These are phyloP conservation scores for Elephantulus edwardii DNA, from an alignment of 2,113 vertebrate genomes.

Conservation along the genomic window DNA sequence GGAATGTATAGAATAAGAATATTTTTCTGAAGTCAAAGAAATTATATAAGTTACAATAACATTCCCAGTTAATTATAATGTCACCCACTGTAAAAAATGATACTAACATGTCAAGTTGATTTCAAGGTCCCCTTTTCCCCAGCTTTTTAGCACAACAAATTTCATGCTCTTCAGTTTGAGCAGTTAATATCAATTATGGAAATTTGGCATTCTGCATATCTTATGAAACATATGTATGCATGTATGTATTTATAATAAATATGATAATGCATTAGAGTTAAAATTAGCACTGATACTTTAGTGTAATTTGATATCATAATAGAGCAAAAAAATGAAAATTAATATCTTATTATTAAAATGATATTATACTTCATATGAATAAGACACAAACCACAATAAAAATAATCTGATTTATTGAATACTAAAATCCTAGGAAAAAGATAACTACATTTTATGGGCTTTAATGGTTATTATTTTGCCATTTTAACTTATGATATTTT, in stretches of 20 bases:
- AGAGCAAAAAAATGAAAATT: not conserved
- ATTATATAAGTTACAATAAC: constrained; percentile 64
- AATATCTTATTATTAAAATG: not conserved
- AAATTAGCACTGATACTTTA: constrained; percentile 50
- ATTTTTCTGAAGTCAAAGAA: constrained; percentile 69
- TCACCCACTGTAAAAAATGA: constrained; percentile 59
- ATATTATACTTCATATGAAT: not conserved
- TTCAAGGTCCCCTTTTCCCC: constrained; percentile 74
- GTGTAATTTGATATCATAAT: constrained; percentile 20
- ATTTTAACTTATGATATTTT: not conserved
- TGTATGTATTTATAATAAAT: constrained; percentile 45
- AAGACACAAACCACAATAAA: not conserved
- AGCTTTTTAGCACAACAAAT: constrained; percentile 72
- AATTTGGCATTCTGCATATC: constrained; percentile 74
- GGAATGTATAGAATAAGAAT: constrained; percentile 33
- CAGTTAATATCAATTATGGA: constrained; percentile 59
- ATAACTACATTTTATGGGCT: not conserved
- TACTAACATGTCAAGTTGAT: constrained; percentile 76
- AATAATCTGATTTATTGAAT: not conserved
- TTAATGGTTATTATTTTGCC: not conserved
- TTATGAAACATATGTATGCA: constrained; percentile 42
- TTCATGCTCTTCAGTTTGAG: constrained; percentile 72
- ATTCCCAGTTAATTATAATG: constrained; percentile 68
- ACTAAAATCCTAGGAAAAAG: not conserved
- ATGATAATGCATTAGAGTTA: not conserved